Evolutionary conservation across 35 echinoderm and acorn worm species (phyloP).

Genomic region (Patiria miniata): DNA sequence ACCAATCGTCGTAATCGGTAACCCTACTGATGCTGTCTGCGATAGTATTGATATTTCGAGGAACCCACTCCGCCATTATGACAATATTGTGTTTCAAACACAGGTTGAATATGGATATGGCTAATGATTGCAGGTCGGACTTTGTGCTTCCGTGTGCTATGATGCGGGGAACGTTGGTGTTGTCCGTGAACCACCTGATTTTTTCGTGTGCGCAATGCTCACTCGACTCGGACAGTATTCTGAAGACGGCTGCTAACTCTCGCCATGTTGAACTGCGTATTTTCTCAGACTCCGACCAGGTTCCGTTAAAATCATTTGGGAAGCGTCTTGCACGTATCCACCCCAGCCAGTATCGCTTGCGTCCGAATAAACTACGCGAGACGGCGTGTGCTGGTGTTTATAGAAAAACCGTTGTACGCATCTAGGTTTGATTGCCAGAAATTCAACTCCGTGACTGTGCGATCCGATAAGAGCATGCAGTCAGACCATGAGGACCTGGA

Average conservation of each 20-base stretch:
- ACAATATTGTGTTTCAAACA: constrained; percentile 28
- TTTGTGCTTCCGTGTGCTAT: constrained; percentile 28
- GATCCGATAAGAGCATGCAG: too few species aligned
- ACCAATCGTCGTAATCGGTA: constrained; percentile 42
- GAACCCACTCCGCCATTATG: constrained; percentile 10
- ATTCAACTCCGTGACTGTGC: too few species aligned
- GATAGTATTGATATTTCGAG: not conserved
- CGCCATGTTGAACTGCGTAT: constrained; percentile 6
- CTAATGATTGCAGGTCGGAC: constrained; percentile 12
- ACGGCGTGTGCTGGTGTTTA: too few species aligned
- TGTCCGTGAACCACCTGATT: not conserved
- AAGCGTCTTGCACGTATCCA: too few species aligned
- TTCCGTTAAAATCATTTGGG: not conserved
- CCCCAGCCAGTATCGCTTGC: too few species aligned
- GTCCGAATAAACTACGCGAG: too few species aligned
- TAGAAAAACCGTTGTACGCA: too few species aligned
- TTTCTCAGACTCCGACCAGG: not conserved
- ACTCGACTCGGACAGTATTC: not conserved
- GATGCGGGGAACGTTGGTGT: constrained; percentile 37
- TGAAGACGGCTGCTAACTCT: constrained; percentile 1
- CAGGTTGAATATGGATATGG: constrained; percentile 23
- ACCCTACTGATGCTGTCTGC: constrained; percentile 43
- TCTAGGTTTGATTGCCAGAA: too few species aligned
- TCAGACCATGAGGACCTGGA: too few species aligned
- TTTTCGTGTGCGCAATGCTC: not conserved